Percentiles rank a stretch among this genome's conserved stretches.
phyloP scores from a whole-genome alignment of 2,797 vertebrate genomes.

The Odontamblyopus rebecca region DNA sequence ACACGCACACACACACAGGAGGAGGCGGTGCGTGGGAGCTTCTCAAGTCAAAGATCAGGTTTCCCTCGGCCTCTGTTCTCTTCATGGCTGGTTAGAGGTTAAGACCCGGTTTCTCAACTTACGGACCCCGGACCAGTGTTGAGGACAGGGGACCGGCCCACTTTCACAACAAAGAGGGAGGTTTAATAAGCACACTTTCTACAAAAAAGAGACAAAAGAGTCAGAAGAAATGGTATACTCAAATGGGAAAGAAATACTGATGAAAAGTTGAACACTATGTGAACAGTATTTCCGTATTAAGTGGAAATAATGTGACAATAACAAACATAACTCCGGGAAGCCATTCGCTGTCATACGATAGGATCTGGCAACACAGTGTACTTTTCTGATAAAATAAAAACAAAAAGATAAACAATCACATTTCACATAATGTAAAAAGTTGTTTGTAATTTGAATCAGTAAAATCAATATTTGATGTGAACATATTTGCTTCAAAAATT shows the following conservation, averaged over 20 bases:
- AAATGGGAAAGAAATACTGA: not conserved
- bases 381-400: too few species aligned
- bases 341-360: too few species aligned
- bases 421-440: too few species aligned
- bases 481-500: too few species aligned
- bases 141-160: constrained; percentile 55
- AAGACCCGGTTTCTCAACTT: constrained; percentile 65
- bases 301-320: not conserved
- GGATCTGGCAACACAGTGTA: too few species aligned
- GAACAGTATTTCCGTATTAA: not conserved
- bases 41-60: constrained; percentile 75
- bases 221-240: constrained; percentile 9
- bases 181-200: constrained; percentile 44
- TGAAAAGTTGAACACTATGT: not conserved
- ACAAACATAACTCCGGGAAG: not conserved
- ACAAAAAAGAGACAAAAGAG: not conserved
- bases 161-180: constrained; percentile 18
- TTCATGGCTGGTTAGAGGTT: constrained; percentile 71
- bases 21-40: constrained; percentile 65
- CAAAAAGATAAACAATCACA: too few species aligned
- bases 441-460: too few species aligned
- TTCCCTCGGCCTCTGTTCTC: constrained; percentile 66
- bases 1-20: constrained; percentile 38
- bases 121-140: constrained; percentile 57
- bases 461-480: too few species aligned